Percentiles rank a stretch among this genome's conserved stretches.
phyloP scores from a whole-genome alignment of 2,888 invertebrate genomes.

The Agrochola litura region DNA sequence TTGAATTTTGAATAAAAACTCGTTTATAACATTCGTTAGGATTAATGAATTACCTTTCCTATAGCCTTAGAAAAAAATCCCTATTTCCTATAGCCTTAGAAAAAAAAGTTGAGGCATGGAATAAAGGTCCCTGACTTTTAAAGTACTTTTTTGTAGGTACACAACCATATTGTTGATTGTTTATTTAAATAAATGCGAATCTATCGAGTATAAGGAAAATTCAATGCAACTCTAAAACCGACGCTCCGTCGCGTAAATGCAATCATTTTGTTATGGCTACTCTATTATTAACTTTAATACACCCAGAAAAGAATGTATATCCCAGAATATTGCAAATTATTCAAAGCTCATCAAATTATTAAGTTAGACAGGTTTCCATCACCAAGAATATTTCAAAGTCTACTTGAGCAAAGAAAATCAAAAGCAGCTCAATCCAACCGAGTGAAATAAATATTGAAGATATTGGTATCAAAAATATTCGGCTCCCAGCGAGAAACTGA shows the following conservation, averaged over 20 bases:
- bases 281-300: background rate
- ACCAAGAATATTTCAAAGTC: background rate
- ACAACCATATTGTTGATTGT: too few species aligned
- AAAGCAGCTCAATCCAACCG: background rate
- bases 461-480: slow-evolving; percentile 42
- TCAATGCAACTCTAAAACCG: background rate
- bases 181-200: too few species aligned
- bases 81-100: slow-evolving; percentile 10
- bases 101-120: background rate
- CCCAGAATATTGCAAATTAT: background rate
- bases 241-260: background rate
- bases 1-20: too few species aligned
- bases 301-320: too few species aligned
- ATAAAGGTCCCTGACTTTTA: background rate
- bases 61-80: slow-evolving; percentile 7
- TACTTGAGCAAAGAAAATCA: background rate
- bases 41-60: slow-evolving; percentile 4
- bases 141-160: background rate
- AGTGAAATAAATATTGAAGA: slow-evolving; percentile 28
- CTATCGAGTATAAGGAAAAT: background rate
- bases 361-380: background rate
- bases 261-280: background rate
- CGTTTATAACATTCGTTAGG: too few species aligned
- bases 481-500: slow-evolving; percentile 8
- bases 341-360: background rate